A percentile compares a stretch with the other conserved stretches of the same genome.
Evolutionary conservation across 2,888 invertebrate genomes (phyloP).

Genomic region (Xestia ashworthii): DNA sequence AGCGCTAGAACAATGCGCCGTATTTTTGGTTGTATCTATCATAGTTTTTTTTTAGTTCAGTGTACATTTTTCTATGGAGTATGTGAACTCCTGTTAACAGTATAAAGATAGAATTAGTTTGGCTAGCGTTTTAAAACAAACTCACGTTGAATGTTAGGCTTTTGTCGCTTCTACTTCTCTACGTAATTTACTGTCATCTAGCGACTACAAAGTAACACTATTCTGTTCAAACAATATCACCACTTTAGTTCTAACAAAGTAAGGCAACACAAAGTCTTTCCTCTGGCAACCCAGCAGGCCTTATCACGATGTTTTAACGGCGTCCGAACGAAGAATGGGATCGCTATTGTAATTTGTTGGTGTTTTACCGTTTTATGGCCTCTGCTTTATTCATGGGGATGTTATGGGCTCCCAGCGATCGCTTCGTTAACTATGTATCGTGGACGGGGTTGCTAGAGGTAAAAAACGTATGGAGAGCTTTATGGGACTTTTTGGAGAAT

Average conservation of each 20-base stretch:
- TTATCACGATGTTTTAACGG: conserved; percentile 68
- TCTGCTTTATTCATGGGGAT: conserved; percentile 65
- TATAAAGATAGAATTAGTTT: background rate
- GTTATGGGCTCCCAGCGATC: conserved; percentile 62
- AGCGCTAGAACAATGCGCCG: too few species aligned
- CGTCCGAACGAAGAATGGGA: conserved; percentile 67
- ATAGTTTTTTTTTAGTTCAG: background rate
- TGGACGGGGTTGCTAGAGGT: conserved; percentile 15
- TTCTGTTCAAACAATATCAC: background rate
- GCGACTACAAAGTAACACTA: background rate
- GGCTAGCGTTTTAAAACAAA: background rate
- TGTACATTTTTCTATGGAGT: background rate
- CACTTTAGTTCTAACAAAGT: conserved; percentile 34
- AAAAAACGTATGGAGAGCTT: conserved; percentile 34
- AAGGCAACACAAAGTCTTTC: conserved; percentile 25
- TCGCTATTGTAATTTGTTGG: conserved; percentile 69
- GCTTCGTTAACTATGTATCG: conserved; percentile 61
- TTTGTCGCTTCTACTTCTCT: background rate
- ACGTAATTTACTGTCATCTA: background rate
- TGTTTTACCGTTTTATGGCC: conserved; percentile 67
- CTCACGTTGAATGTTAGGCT: too few species aligned
- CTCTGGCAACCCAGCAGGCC: conserved; percentile 54
- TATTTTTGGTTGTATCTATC: background rate
- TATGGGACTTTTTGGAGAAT: conserved; percentile 11
- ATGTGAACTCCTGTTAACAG: background rate